phyloP scores from a whole-genome alignment of 1,140 invertebrate genomes.

The Drosophila mauritiana region DNA sequence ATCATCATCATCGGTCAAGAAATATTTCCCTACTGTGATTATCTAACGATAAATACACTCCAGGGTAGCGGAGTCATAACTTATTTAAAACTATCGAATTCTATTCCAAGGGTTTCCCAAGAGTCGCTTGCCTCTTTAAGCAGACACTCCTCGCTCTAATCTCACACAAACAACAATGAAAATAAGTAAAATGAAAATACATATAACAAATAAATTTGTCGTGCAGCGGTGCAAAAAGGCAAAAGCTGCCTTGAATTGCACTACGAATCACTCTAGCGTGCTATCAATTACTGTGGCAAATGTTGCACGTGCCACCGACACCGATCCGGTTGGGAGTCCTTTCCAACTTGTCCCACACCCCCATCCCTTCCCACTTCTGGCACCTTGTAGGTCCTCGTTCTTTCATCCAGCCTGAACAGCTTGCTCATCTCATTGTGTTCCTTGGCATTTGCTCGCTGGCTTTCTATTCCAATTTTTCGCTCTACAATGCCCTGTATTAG shows the following conservation, averaged over 20 bases:
- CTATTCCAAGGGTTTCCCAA: background rate
- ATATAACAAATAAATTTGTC: conserved; percentile 56
- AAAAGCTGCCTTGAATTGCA: conserved; percentile 61
- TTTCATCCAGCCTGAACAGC: conserved; percentile 35
- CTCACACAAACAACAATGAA: conserved; percentile 17
- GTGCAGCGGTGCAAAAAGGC: conserved; percentile 41
- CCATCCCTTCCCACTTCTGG: background rate
- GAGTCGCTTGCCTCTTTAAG: conserved; percentile 10
- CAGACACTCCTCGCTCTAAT: conserved; percentile 7
- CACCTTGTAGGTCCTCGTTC: conserved; percentile 12
- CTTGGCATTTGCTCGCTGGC: conserved; percentile 62
- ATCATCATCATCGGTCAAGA: conserved; percentile 12
- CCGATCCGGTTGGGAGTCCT: conserved; percentile 29
- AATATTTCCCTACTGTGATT: conserved; percentile 6
- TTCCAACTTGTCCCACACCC: background rate
- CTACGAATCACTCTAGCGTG: conserved; percentile 79
- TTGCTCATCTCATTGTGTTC: conserved; percentile 75
- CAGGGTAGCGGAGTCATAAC: background rate
- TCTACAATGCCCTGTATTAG: conserved; percentile 6
- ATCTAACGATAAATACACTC: conserved; percentile 1
- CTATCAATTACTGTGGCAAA: conserved; percentile 82
- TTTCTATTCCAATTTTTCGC: conserved; percentile 44
- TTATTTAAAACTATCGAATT: background rate
- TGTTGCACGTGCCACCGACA: conserved; percentile 76
- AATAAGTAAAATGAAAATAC: conserved; percentile 32